Evolutionary conservation across 2,113 vertebrate species (phyloP).

Genomic region (Aegotheles bennettii): DNA sequence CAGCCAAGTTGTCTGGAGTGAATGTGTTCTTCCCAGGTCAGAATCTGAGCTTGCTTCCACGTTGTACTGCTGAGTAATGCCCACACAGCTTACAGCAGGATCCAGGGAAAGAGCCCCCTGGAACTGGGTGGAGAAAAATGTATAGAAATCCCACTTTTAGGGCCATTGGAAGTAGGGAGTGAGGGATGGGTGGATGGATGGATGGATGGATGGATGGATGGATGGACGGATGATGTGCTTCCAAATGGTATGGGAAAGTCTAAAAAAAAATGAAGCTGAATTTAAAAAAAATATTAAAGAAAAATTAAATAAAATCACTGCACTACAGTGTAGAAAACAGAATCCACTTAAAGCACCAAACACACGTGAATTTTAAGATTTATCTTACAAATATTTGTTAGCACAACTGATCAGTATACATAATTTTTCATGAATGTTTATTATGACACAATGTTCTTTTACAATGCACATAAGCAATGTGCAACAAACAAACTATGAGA

Average conservation of each 20-base stretch:
- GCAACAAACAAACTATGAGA: not conserved
- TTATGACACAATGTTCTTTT: not conserved
- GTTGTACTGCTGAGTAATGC: fast-evolving
- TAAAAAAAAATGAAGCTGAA: not conserved
- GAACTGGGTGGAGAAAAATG: not conserved
- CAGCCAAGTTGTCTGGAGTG: not conserved
- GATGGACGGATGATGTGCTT: not conserved
- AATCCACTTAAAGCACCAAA: not conserved
- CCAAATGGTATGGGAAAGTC: not conserved
- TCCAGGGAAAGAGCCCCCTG: not conserved
- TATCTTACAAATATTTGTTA: conserved; percentile 1
- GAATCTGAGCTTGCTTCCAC: not conserved
- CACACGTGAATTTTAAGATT: not conserved
- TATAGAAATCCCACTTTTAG: not conserved
- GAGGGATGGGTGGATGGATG: not conserved
- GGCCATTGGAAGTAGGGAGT: not conserved
- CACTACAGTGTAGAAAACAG: not conserved
- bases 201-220: not conserved
- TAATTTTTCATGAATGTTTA: not conserved
- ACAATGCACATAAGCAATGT: not conserved
- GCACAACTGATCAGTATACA: not conserved
- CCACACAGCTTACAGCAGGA: not conserved
- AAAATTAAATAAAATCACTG: not conserved
- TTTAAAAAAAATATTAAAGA: not conserved
- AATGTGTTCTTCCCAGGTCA: not conserved